Evolutionary conservation across 2,113 vertebrate genomes (phyloP), one percentile per base, ranked within the genome.

Genomic region (Chionomys nivalis): DNA sequence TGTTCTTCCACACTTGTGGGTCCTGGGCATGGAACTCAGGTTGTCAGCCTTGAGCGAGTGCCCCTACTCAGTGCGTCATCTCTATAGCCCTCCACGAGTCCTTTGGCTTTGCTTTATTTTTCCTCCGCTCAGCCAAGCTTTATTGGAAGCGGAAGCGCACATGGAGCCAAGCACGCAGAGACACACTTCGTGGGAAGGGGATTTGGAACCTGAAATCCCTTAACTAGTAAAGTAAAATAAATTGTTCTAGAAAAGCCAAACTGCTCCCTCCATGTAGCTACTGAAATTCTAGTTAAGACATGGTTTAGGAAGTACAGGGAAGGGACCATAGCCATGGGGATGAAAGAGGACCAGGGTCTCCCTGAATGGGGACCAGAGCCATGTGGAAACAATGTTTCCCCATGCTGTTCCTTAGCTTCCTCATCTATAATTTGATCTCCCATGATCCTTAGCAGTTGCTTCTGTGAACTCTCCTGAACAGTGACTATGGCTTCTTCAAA

Each of bases 191-290:
- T 31, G 58, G 58, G n/a, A 83, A 42, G 13, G n/a, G 7, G 13
- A 17, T 42, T n/a, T 42, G n/a, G 55, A 28, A 42, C n/a, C n/a
- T 61, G 12, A 42, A 61, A 28, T 16, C 63, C 28, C 66, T 42
- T 39, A 52, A 23, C 47, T 73, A 70, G 24, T 87, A 85, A 87
- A 96, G 47, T 82, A 91, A 82, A 70, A 72, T 88, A 83, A 94
- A 70, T 83, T 95, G 63, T 95, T 97, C 87, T 24, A 85, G 61
- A 39, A 89, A 94, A 89, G 5, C 4, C 21, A 68, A 61, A 76
- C 5, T 79, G 23, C 73, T 73, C 79, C 49, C 63, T 85, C 31
- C 13, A 52, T 76, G 28, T 55, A 73, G 39, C 79, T 72, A 33
- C 49, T 76, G 23, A 96, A 95, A 65, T 94, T 95, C 72, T 36